Base-by-base conservation (phyloP, 2,797 vertebrate genomes). In the Helarctos malayanus region DNA sequence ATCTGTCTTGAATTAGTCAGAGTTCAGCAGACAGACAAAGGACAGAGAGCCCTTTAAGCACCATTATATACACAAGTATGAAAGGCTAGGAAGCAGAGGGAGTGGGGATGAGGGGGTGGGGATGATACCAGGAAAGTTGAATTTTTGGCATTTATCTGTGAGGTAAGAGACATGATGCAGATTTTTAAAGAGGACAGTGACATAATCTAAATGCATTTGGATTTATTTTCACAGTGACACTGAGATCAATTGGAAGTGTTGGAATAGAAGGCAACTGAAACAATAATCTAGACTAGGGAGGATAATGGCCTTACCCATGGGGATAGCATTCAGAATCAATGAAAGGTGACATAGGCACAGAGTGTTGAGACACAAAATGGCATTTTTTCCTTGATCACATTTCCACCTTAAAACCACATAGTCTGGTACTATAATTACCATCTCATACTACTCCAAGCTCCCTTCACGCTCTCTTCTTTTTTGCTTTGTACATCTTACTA, bases 1-100 rank as follows among this genome's bases (percentile, higher is more conserved):
- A n/a, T 71, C 59, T 91, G 52, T 45, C 56, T 69, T 83, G 5
- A 86, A 15, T 23, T 49, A 13, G 4, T 29, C 12, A 19, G 1
- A 73, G 25, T 83, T 52, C 49, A 35, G 10, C 21, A 38, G 23
- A 45, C 2, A 52, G 35, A 45, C 7, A 81, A 63, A 57, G 27
- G 47, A 56, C 87, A 29, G 9, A 32, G 19, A 12, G 7, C 2
- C 6, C 78, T 52, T 57, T 38, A 59, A 47, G 21, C 2, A 13
- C 21, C 5, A 8, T 14, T 49, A 5, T 16, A 41, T 3, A 12
- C 29, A 63, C 4, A 8, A 1, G 27, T 63, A 2, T n/a, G 9
- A 65, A n/a, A 18, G 9, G 1, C 4, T 14, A 21, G 5, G n/a
- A 14, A 15, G 3, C 0, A 6, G 7, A 6, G 13, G 1, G 12